phyloP scores from a whole-genome alignment of 2,113 vertebrate genomes.

The zebrafish (Danio rerio) region DNA sequence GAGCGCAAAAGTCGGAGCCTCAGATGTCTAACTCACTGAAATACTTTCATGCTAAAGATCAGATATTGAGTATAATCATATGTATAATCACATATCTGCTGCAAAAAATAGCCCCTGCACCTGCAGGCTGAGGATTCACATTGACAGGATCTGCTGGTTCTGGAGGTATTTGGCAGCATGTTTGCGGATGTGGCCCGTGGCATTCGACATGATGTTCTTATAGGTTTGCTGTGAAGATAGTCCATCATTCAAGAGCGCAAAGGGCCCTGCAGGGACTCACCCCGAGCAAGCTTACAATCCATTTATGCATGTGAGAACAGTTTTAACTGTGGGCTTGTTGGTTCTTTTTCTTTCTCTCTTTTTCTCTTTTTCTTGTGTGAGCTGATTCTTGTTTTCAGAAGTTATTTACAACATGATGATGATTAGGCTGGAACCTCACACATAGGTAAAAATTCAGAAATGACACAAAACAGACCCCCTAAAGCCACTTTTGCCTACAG shows the following conservation, averaged over 20 bases:
- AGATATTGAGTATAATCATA: constrained; percentile 55
- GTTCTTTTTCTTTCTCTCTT: neutral
- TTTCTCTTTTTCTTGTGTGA: neutral
- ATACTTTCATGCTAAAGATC: constrained; percentile 54
- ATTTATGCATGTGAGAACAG: constrained; percentile 14
- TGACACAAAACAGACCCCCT: too few species aligned
- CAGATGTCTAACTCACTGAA: constrained; percentile 54
- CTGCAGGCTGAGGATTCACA: constrained; percentile 35
- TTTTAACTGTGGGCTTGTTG: constrained; percentile 29
- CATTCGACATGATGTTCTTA: neutral
- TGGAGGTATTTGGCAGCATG: constrained; percentile 12
- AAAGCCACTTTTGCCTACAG: too few species aligned
- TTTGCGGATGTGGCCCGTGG: constrained; percentile 19
- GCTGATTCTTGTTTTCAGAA: neutral
- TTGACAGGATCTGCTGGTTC: neutral
- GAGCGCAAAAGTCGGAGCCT: constrained; percentile 50
- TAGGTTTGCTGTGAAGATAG: constrained; percentile 33
- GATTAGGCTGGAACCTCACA: neutral
- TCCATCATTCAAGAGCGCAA: constrained; percentile 36
- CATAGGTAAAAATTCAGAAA: neutral
- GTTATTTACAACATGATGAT: constrained; percentile 9
- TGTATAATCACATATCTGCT: constrained; percentile 48
- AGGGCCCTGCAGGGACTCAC: constrained; percentile 11
- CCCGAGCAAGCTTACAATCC: constrained; percentile 13
- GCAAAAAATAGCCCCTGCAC: constrained; percentile 40